Evolutionary conservation across 2,113 vertebrate species (phyloP).

Genomic region (Scatophagus argus): DNA sequence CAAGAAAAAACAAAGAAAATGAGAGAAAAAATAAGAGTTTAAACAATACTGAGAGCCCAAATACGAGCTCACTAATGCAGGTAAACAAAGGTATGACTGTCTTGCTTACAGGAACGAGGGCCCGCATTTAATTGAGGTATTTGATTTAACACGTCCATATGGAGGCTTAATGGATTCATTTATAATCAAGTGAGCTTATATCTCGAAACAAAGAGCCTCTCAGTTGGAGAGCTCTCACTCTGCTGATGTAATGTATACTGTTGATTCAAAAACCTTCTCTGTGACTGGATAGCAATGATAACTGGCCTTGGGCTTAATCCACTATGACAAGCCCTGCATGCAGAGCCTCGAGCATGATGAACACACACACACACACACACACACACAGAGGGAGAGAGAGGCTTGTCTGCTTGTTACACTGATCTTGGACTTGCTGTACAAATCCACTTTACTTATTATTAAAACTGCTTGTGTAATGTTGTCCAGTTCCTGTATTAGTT

Average conservation of each 20-base stretch:
- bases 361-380: slow-evolving; percentile 16
- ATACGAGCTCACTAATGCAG: slow-evolving; percentile 17
- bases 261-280: slow-evolving; percentile 62
- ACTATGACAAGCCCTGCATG: slow-evolving; percentile 43
- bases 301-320: slow-evolving; percentile 62
- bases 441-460: background rate
- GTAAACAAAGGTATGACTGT: slow-evolving; percentile 53
- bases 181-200: slow-evolving; percentile 49
- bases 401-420: background rate
- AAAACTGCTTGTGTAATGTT: background rate
- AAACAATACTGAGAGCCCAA: background rate
- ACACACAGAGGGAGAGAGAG: background rate
- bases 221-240: slow-evolving; percentile 50
- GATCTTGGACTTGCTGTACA: background rate
- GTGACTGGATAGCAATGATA: slow-evolving; percentile 59
- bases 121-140: slow-evolving; percentile 50
- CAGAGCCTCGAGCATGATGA: slow-evolving; percentile 44
- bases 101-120: slow-evolving; percentile 18
- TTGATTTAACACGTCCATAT: slow-evolving; percentile 61
- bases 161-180: slow-evolving; percentile 66
- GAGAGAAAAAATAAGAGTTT: background rate
- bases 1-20: too few relatives aligned
- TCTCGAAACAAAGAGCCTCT: slow-evolving; percentile 65
- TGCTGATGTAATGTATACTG: slow-evolving; percentile 59
- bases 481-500: background rate